A percentile compares a stretch with the other conserved stretches of the same genome.
Conservation (phyloP, 2,797 vertebrate species). For the Moxostoma hubbsi region DNA sequence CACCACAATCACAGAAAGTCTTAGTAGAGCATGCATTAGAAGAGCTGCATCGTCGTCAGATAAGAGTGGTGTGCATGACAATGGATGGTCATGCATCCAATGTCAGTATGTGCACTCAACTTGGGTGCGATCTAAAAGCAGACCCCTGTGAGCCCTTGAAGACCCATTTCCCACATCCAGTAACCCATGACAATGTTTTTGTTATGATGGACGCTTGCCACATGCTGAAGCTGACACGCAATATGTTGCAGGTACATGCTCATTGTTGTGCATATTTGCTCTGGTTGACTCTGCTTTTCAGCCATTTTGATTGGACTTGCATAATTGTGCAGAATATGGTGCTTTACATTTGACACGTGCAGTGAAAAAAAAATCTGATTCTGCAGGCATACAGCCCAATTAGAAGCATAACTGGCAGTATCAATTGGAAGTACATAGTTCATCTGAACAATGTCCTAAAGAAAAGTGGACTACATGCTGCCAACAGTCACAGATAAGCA, state of each 20-base stretch:
- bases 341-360: neutral
- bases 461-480: conserved; percentile 16
- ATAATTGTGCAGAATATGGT: neutral
- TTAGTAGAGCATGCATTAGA: conserved; percentile 32
- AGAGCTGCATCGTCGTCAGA: neutral
- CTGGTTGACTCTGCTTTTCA: neutral
- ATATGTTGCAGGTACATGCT: conserved; percentile 29
- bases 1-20: neutral
- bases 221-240: conserved; percentile 39
- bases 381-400: conserved; percentile 39
- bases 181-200: conserved; percentile 19
- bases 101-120: conserved; percentile 37
- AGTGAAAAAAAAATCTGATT: neutral
- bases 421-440: conserved; percentile 19
- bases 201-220: conserved; percentile 45
- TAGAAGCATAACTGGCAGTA: neutral
- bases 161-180: conserved; percentile 41
- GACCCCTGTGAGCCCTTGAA: conserved; percentile 30
- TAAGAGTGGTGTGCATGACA: conserved; percentile 26
- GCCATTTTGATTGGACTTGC: neutral
- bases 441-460: conserved; percentile 9
- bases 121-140: conserved; percentile 37
- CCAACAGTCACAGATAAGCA: neutral
- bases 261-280: neutral
- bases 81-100: conserved; percentile 44